These are phyloP conservation scores for Propithecus perrieri DNA, from an alignment of 2,797 vertebrate genomes.

Conservation along the genomic window DNA sequence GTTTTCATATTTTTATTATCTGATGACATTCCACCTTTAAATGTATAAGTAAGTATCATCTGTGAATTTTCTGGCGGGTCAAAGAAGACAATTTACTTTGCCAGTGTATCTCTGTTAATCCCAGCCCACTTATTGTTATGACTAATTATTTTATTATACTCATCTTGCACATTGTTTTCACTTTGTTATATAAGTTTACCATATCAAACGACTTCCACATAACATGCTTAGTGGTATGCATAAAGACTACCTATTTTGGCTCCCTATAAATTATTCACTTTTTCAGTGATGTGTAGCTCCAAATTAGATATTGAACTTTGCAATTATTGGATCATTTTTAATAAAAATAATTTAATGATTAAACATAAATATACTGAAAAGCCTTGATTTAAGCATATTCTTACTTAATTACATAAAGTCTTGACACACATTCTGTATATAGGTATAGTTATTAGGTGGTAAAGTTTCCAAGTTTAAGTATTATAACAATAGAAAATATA, in stretches of 20 bases:
- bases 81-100: neutral
- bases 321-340: conserved; percentile 10
- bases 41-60: neutral
- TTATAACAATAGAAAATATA: neutral
- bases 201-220: neutral
- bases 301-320: conserved; percentile 4
- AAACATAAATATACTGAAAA: neutral
- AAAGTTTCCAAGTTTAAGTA: conserved; percentile 24
- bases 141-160: neutral
- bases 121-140: neutral
- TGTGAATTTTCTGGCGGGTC: neutral
- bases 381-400: neutral
- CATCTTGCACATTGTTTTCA: neutral
- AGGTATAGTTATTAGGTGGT: neutral
- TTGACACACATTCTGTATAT: neutral
- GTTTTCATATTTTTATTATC: neutral
- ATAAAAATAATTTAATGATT: conserved; percentile 46
- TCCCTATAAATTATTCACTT: neutral
- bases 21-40: neutral
- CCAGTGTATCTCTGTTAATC: neutral
- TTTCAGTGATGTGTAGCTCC: neutral
- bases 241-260: neutral
- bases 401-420: conserved; percentile 42
- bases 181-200: neutral
- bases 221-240: neutral